Conservation (phyloP, 2,888 invertebrate species). For the Drosophila paranaensis region DNA sequence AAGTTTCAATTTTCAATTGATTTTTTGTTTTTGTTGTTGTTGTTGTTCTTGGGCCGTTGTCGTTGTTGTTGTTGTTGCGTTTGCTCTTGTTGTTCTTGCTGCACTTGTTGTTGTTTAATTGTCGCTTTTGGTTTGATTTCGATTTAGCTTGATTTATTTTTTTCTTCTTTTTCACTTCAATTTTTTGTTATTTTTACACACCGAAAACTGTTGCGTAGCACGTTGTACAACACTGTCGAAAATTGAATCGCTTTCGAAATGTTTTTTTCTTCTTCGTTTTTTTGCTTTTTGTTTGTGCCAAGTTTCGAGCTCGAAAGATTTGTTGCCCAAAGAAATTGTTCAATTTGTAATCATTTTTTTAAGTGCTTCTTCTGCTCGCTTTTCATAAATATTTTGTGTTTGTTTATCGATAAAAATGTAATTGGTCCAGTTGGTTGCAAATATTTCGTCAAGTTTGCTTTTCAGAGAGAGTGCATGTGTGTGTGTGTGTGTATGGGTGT, state of each 20-base stretch:
- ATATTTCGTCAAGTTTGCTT: conserved; percentile 53
- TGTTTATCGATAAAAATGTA: conserved; percentile 64
- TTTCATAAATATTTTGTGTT: conserved; percentile 17
- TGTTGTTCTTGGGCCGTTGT: conserved; percentile 44
- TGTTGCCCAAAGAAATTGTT: conserved; percentile 57
- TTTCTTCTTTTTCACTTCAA: conserved; percentile 22
- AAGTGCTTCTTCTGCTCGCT: conserved; percentile 4
- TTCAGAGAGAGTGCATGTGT: conserved; percentile 28
- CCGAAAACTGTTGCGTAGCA: conserved; percentile 51
- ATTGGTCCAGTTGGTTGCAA: conserved; percentile 75
- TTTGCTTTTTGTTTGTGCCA: conserved; percentile 19
- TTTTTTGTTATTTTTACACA: conserved; percentile 47
- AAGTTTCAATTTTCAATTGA: conserved; percentile 83
- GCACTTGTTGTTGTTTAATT: conserved; percentile 13
- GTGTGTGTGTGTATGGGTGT: conserved; percentile 27
- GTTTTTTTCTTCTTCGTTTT: conserved; percentile 10
- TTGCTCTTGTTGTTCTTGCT: conserved; percentile 19
- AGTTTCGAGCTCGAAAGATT: conserved; percentile 36
- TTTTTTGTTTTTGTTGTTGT: conserved; percentile 34
- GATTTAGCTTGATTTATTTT: conserved; percentile 24
- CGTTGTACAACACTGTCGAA: conserved; percentile 66
- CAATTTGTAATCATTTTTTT: conserved; percentile 45
- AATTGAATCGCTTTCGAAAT: conserved; percentile 42
- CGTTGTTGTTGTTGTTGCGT: conserved; percentile 29
- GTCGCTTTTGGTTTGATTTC: conserved; percentile 30